A percentile compares a stretch with the other conserved stretches of the same genome.
Conservation (phyloP, 2,113 vertebrate species). For the Pollachius pollachius region DNA sequence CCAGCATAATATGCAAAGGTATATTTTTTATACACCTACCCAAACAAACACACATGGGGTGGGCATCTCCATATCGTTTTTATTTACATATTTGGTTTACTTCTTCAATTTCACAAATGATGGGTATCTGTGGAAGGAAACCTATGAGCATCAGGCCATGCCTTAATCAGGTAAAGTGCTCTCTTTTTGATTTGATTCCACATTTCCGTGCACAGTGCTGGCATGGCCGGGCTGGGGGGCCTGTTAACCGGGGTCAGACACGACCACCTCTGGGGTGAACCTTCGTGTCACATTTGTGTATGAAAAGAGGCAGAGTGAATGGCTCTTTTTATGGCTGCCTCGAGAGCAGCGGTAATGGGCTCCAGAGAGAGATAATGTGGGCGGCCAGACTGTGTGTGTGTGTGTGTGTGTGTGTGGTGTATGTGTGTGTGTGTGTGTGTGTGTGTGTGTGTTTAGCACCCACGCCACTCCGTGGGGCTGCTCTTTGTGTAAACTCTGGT, state of each 20-base stretch:
- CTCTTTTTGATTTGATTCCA: background rate
- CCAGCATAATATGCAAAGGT: too few species aligned
- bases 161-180: conserved; percentile 3
- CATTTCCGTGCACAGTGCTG: background rate
- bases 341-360: too few species aligned
- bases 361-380: conserved; percentile 12
- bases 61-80: background rate
- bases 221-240: conserved; percentile 17
- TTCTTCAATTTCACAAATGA: background rate
- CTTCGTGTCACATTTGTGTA: conserved; percentile 66
- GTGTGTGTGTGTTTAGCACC: too few species aligned
- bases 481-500: conserved; percentile 12
- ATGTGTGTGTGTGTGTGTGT: too few species aligned
- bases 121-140: background rate
- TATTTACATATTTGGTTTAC: background rate
- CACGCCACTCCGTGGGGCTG: too few species aligned
- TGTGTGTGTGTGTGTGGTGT: too few species aligned
- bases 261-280: conserved; percentile 52
- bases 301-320: conserved; percentile 68
- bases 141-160: background rate
- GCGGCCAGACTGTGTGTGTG: background rate
- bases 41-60: background rate
- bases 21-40: background rate
- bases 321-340: conserved; percentile 48
- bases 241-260: conserved; percentile 45